Base-by-base conservation (phyloP, 2,888 invertebrate species). In the Malthinus seriepunctatus region DNA sequence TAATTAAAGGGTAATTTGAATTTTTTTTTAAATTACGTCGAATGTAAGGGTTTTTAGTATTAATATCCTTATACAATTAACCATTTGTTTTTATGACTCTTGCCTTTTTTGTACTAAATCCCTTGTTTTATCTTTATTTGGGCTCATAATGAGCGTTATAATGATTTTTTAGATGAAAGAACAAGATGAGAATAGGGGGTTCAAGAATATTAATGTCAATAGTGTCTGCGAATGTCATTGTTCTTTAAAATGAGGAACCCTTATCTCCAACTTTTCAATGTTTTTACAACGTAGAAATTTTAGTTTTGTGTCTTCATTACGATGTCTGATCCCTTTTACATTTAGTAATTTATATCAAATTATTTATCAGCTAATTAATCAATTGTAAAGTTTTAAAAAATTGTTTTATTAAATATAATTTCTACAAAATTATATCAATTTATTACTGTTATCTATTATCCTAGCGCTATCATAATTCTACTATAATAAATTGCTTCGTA, bases 201-300 rank as follows among this genome's bases (percentile, higher is more conserved):
- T 66, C 68, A 61, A 69, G 70, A 74, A 75, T 75, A 74, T 75
- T 75, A 75, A 75, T 73, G 74, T 70, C 71, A 71, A 74, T 73
- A 71, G 72, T 72, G 72, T 73, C 74, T 73, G 72, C 70, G 71
- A 74, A 73, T 71, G 72, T 72, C 74, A 74, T 76, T 76, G 75
- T 75, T 75, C 74, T 73, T 23, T 69, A 69, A 73, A 74, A 75
- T 71, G 71, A 71, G 73, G 71, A 71, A 67, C 68, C 69, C 73
- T 75, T 76, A 75, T 75, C 75, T 70, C 23, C 70, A 71, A 63
- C 72, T 73, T 71, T 71, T 71, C 71, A 69, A 72, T 73, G 75
- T 74, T 76, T 75, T 76, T 75, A 74, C 73, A 73, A 63, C 70
- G 51, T 56, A 69, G 70, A 71, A 69, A 66, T 63, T 60, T 62